phyloP scores from a whole-genome alignment of 2,797 vertebrate genomes.

The Sebastes iracundus region DNA sequence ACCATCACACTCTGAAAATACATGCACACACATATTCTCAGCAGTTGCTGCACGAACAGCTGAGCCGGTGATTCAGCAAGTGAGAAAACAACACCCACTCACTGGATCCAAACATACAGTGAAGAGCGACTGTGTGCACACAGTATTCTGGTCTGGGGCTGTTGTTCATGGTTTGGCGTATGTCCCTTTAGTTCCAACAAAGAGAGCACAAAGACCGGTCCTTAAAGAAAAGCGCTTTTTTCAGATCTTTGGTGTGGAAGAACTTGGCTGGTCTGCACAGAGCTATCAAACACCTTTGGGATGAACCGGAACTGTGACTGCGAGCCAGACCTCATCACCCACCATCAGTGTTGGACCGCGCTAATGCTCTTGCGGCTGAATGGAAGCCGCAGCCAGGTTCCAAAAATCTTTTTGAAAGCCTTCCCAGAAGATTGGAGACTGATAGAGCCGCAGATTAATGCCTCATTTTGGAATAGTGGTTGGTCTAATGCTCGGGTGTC shows the following conservation, averaged over 20 bases:
- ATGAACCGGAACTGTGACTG: constrained; percentile 13
- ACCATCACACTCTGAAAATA: not conserved
- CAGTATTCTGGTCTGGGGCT: not conserved
- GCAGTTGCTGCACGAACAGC: constrained; percentile 4
- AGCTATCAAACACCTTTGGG: constrained; percentile 5
- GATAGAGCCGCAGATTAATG: constrained; percentile 13
- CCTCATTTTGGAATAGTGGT: not conserved
- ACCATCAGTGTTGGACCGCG: constrained; percentile 15
- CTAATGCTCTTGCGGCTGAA: constrained; percentile 30
- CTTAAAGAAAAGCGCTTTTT: not conserved
- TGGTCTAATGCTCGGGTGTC: not conserved
- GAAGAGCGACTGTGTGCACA: not conserved
- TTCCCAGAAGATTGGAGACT: constrained; percentile 3
- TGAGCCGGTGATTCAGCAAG: constrained; percentile 31
- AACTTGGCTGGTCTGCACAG: not conserved
- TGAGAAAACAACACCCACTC: constrained; percentile 34
- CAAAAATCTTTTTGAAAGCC: constrained; percentile 26
- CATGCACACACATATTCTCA: constrained; percentile 3
- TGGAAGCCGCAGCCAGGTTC: constrained; percentile 22
- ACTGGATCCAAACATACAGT: not conserved
- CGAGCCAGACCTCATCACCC: constrained; percentile 21
- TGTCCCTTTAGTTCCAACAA: not conserved
- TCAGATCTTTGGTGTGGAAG: not conserved
- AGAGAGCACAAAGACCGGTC: not conserved
- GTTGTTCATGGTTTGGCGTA: not conserved